Evolutionary conservation across 2,888 invertebrate genomes (phyloP).

Genomic region (Lacanobia oleracea): DNA sequence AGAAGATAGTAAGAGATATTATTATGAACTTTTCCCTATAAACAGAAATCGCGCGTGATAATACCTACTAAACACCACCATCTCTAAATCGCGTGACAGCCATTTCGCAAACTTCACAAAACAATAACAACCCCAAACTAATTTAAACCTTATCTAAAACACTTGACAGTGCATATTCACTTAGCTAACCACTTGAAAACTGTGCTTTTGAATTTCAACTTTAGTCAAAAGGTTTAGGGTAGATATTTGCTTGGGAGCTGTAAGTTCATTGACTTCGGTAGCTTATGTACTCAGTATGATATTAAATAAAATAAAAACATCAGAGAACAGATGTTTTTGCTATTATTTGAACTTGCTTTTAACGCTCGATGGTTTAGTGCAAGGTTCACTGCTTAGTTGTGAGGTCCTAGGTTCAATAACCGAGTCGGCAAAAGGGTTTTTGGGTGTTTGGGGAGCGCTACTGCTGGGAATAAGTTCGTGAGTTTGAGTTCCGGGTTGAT

Average conservation of each 20-base stretch:
- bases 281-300: constrained; percentile 1
- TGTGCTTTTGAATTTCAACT: not conserved
- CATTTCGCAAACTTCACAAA: constrained; percentile 33
- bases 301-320: constrained; percentile 27
- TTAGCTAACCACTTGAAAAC: constrained; percentile 3
- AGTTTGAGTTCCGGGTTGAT: no score
- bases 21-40: not conserved
- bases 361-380: not conserved
- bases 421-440: no score
- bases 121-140: constrained; percentile 7
- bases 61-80: not conserved
- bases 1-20: not conserved
- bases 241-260: not conserved
- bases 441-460: no score
- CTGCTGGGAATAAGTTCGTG: not conserved
- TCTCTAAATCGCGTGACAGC: constrained; percentile 34
- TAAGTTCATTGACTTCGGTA: constrained; percentile 45
- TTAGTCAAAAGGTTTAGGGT: not conserved
- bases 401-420: no score
- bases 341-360: constrained; percentile 2
- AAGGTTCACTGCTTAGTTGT: no score
- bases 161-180: constrained; percentile 24
- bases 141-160: constrained; percentile 24
- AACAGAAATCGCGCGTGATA: constrained; percentile 16
- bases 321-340: constrained; percentile 20